A percentile compares a stretch with the other conserved stretches of the same genome.
Evolutionary conservation across 2,113 vertebrate genomes (phyloP).

Genomic region (Trachemys scripta): DNA sequence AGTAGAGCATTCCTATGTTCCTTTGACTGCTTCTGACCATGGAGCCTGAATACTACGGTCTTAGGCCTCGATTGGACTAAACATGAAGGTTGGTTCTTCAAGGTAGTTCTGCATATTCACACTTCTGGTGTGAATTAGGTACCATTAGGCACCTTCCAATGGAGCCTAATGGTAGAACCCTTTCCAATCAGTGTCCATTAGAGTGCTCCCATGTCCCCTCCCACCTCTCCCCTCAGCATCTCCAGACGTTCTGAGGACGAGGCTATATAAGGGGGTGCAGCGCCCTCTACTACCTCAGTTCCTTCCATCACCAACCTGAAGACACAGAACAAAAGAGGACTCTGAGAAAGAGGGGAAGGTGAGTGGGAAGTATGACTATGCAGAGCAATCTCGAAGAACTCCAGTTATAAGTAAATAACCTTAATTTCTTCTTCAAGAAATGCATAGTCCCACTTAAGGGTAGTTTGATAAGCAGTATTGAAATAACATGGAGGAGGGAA

Average conservation of each 20-base stretch:
- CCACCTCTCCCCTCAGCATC: neutral
- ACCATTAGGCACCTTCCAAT: neutral
- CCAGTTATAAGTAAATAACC: neutral
- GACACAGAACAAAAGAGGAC: neutral
- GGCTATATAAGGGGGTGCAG: neutral
- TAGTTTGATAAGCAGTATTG: neutral
- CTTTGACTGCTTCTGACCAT: neutral
- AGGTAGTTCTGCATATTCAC: neutral
- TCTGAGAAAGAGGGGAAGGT: neutral
- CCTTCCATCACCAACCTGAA: neutral
- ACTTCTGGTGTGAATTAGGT: neutral
- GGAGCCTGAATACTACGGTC: neutral
- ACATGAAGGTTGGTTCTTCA: neutral
- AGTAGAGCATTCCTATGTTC: neutral
- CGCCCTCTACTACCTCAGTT: neutral
- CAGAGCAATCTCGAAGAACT: neutral
- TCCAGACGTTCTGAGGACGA: neutral
- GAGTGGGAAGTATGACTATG: neutral
- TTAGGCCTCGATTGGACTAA: neutral
- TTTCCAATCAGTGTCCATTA: neutral
- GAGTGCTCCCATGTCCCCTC: neutral
- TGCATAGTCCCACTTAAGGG: neutral
- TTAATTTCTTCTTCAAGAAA: neutral
- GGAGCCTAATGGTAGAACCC: neutral
- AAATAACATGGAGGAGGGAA: neutral